phyloP scores from a whole-genome alignment of 2,113 vertebrate genomes.

The Turnix velox region DNA sequence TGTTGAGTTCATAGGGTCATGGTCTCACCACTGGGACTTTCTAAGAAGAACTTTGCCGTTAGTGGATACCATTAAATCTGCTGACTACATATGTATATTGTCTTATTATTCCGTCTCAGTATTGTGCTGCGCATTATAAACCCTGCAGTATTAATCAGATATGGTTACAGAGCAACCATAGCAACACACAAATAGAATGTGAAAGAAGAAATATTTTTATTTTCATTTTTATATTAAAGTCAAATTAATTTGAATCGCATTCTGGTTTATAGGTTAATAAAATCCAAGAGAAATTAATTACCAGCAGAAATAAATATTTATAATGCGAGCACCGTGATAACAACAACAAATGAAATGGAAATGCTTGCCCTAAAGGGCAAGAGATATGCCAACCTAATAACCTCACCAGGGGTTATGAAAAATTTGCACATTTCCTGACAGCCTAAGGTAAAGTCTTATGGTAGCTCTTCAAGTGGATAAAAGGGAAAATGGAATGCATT shows the following conservation, averaged over 20 bases:
- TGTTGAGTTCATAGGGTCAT: background rate
- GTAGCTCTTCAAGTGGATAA: constrained; percentile 59
- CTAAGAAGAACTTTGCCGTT: background rate
- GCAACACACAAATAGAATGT: background rate
- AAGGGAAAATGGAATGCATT: constrained; percentile 57
- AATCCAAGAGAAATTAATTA: constrained; percentile 32
- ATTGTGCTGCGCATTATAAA: background rate
- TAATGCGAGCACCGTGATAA: background rate
- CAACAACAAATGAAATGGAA: constrained; percentile 1
- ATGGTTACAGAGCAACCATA: background rate
- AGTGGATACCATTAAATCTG: background rate
- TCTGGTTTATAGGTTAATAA: constrained; percentile 7
- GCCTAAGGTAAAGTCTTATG: constrained; percentile 46
- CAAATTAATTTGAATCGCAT: background rate
- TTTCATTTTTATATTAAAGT: background rate
- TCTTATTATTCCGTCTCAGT: background rate
- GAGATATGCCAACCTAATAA: constrained; percentile 53
- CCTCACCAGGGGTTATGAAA: constrained; percentile 47
- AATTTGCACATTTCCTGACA: constrained; percentile 56
- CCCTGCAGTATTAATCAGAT: background rate
- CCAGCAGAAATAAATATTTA: constrained; percentile 34
- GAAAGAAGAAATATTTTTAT: constrained; percentile 6
- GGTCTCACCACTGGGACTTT: background rate
- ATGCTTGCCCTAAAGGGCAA: constrained; percentile 37
- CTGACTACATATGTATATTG: background rate